phyloP scores from a whole-genome alignment of 2,888 invertebrate species.

The Rhingia campestris region DNA sequence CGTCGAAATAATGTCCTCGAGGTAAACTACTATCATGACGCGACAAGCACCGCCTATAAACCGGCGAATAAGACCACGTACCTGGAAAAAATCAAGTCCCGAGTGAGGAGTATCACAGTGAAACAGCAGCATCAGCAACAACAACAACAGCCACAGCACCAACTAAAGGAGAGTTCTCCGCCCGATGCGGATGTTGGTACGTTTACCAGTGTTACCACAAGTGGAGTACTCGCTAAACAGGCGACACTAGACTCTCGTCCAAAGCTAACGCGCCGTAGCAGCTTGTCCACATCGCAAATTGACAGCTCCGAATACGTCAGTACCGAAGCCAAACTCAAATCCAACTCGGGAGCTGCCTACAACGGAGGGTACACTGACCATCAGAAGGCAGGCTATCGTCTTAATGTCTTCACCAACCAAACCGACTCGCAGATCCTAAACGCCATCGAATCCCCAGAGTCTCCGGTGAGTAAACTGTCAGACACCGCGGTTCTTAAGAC shows the following conservation, averaged over 20 bases:
- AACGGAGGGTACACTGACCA: constrained; percentile 80
- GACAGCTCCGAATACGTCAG: constrained; percentile 86
- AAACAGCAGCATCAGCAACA: constrained; percentile 77
- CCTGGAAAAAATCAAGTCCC: constrained; percentile 86
- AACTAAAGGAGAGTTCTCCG: constrained; percentile 80
- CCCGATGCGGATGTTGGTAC: constrained; percentile 84
- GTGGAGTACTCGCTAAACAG: constrained; percentile 87
- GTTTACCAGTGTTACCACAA: constrained; percentile 89
- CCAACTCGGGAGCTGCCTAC: constrained; percentile 77
- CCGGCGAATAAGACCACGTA: constrained; percentile 82
- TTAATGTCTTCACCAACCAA: constrained; percentile 81
- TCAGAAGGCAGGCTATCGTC: constrained; percentile 82
- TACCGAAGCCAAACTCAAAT: constrained; percentile 80
- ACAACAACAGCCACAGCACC: constrained; percentile 83
- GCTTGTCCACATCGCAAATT: constrained; percentile 88
- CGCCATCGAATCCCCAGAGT: constrained; percentile 56
- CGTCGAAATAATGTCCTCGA: constrained; percentile 85
- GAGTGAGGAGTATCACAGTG: constrained; percentile 84
- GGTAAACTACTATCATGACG: constrained; percentile 86
- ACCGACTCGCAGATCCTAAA: constrained; percentile 75
- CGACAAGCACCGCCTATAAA: constrained; percentile 71
- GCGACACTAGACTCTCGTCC: constrained; percentile 82
- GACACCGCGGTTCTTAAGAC: constrained; percentile 80
- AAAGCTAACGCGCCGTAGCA: constrained; percentile 84
- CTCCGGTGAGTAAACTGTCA: constrained; percentile 74